Evolutionary conservation across 1,140 invertebrate genomes (phyloP), one percentile per base, ranked within the genome.

Genomic region (Patella vulgata): DNA sequence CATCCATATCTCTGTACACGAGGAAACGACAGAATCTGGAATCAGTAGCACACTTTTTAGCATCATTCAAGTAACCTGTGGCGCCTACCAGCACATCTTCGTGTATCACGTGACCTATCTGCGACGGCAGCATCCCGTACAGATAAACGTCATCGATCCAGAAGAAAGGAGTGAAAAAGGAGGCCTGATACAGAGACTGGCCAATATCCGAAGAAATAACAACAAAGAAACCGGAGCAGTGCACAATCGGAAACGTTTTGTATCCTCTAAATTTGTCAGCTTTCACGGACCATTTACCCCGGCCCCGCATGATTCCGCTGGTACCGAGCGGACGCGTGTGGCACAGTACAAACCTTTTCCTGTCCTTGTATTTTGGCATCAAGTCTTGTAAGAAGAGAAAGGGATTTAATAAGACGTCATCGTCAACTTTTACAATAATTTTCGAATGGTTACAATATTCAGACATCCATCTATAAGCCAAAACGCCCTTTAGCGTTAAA

Each of bases 401-500:
- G 11, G 94, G 74, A 83, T 95, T 91, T 21, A 94, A 86, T 36
- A 93, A 89, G 57, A 92, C 91, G 66, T 87, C 86, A 63, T 87
- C 86, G 65, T 88, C 86, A 5, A 81, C 77, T 71, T 87, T 87
- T n/a, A 86, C 58, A 28, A 87, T 59, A 60, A 79, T 82, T 64
- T 63, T 68, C 9, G 90, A 91, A 72, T 87, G 85, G 68, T 70
- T 74, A 76, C 84, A 89, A 81, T 90, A 87, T 79, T 90, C 89
- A 9, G 88, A 85, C 48, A 89, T 88, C 90, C 92, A 95, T 77
- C 92, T 92, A 28, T 94, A 87, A 5, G 88, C 90, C 90, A 92
- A 92, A 2, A 91, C 89, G 82, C 92, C 91, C 78, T 94, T 94
- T 73, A 93, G 93, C 1, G 92, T 93, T 82, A 94, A 87, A 82